Base-by-base conservation (phyloP, 2,888 invertebrate genomes). In the Cataglyphis albicans region DNA sequence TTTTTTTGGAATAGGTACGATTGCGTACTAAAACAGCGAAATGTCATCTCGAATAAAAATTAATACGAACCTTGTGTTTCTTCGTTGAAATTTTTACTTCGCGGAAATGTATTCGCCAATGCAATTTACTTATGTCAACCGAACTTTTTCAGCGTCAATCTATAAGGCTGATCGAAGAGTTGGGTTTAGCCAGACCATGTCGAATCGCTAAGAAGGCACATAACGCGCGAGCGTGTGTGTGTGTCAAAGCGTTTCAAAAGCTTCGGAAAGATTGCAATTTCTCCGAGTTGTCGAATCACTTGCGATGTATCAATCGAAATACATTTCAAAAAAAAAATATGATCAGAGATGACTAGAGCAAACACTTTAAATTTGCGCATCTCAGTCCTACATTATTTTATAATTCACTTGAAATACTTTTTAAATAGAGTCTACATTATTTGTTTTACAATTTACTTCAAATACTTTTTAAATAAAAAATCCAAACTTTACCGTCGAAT, bases 71-170 rank as follows among this genome's bases (percentile, higher is more conserved):
- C 35, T 57, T 6, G 10, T 32, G n/a, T 52, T 65, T 38, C 38
- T 38, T 76, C 4, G n/a, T 38, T n/a, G 3, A 57, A 38, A 41
- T 38, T 21, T 80, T 7, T 15, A 3, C 59, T 15, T 38, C 18
- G 25, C 12, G 68, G 44, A 59, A 67, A 78, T 67, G 10, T 59
- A 68, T 35, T 78, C 7, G 44, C 44, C 78, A 41, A 44, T 41
- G 4, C 68, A 59, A 48, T 59, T 78, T 44, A 57, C 21, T 44
- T 68, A 59, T 78, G 44, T 68, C 70, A 59, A 9, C 21, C 59
- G n/a, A 78, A 68, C 32, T 70, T 70, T 70, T 18, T 41, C 59
- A 7, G 18, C 35, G 44, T 59, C 44, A 18, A 18, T 68, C n/a
- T 48, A 48, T 18, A 68, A 78, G 32, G 44, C 65, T 55, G 52